Evolutionary conservation across 1,140 invertebrate genomes (phyloP), one percentile per base, ranked within the genome.

Genomic region (Zaprionus kolodkinae): DNA sequence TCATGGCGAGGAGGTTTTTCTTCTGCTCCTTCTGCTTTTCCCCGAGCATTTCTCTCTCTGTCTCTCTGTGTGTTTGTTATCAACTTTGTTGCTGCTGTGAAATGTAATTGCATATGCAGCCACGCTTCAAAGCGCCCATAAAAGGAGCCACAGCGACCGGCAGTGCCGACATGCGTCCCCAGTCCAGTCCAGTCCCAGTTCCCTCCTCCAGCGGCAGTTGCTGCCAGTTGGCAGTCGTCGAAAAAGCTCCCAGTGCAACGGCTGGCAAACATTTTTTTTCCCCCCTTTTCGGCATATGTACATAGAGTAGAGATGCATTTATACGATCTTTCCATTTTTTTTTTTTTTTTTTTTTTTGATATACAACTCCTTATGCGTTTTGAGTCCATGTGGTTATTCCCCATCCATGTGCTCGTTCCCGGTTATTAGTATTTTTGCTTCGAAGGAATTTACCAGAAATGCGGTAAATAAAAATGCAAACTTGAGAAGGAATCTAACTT

Each of bases 51-150:
- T 77, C 77, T 79, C 27, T 21, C 21, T 63, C 21, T 21, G 1
- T 21, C 21, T 21, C 59, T 77, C 77, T 79, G 1, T 35, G 7
- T 35, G 77, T 84, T 88, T 83, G 80, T 88, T 88, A 88, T 87
- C 84, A 87, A 87, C 79, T 87, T 88, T 84, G 80, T 87, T 81
- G 84, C 62, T 72, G 61, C 80, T 88, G 79, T 73, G 72, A 88
- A 87, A 87, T 87, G 84, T 88, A 87, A 87, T 87, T 87, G 84
- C 84, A 87, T 87, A 88, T 87, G 84, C 80, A 88, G 85, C 80
- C 77, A 87, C 80, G 84, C 84, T 87, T 84, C 84, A 87, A 80
- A 83, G 83, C 77, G 64, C 70, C 73, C 73, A 82, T 78, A 72
- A 77, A 82, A 67, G 57, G 38, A 70, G 72, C 60, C 71, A 66